Evolutionary conservation across 2,113 vertebrate species (phyloP).

Genomic region (Albula goreensis): DNA sequence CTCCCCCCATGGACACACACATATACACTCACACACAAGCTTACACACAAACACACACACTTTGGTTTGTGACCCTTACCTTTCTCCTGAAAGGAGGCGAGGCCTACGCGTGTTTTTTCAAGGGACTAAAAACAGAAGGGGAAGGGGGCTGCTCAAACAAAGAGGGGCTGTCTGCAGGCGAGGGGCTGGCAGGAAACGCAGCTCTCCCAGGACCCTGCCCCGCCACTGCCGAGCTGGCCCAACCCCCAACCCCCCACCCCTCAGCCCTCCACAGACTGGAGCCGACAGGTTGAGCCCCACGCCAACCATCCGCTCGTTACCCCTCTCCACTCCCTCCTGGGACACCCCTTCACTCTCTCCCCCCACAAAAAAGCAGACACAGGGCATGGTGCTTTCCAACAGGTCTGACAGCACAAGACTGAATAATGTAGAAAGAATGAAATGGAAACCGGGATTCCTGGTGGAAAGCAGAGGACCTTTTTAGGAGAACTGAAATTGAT

Average conservation of each 20-base stretch:
- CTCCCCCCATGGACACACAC: background rate
- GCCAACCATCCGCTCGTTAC: slow-evolving; percentile 55
- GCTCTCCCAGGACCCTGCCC: slow-evolving; percentile 84
- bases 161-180: slow-evolving; percentile 92
- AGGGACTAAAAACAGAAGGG: slow-evolving; percentile 49
- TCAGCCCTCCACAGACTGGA: slow-evolving; percentile 85
- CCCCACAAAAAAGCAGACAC: background rate
- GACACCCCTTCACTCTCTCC: background rate
- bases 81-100: slow-evolving; percentile 59
- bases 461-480: background rate
- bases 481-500: background rate
- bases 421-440: background rate
- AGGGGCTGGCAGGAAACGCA: slow-evolving; percentile 91
- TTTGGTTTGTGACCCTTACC: slow-evolving; percentile 39
- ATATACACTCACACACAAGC: no score
- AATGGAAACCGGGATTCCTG: background rate
- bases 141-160: slow-evolving; percentile 84
- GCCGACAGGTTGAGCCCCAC: slow-evolving; percentile 89
- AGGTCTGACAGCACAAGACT: background rate
- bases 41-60: background rate
- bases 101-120: slow-evolving; percentile 58
- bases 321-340: slow-evolving; percentile 21
- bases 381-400: background rate
- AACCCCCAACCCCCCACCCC: slow-evolving; percentile 81
- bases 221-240: slow-evolving; percentile 60